Base-by-base conservation (phyloP, 2,113 vertebrate species). In the Elephantulus edwardii region DNA sequence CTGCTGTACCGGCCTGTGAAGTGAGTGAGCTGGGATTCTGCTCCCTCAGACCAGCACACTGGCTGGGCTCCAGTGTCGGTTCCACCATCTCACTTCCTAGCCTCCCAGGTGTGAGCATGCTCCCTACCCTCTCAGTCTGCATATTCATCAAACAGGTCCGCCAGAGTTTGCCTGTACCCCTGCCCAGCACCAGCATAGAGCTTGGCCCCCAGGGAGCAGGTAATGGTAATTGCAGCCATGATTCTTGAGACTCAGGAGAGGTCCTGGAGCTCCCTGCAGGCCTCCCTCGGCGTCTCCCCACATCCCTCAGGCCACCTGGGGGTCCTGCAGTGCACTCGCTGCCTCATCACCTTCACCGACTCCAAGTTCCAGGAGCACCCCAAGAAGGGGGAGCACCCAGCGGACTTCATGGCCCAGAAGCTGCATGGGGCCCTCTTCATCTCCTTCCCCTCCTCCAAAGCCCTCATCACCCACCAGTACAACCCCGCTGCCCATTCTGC, bases 371-470 rank as follows among this genome's bases (percentile, higher is more conserved):
- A 95, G 91, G 95, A 94, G 60, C 91, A 78, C 42, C 96, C 93
- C 62, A 92, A 94, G 95, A 96, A 95, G 93, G 72, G 88, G 74
- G 93, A 97, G 40, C 95, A 95, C 91, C 92, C 91, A 0, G 93
- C 83, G n/a, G 95, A 96, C 72, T 96, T 95, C 72, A 72, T 93
- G 76, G 94, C 95, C 54, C 92, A 92, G 91, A 96, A 95, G 83
- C 70, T 95, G 58, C 88, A 79, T 40, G 94, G 91, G 33, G 75
- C 80, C 13, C 93, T 96, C 52, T 96, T 96, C 88, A 60, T 96
- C 16, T 98, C 98, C 56, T 98, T 98, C 81, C 98, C 98, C 78
- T 98, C 98, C 72, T 98, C 98, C 0, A 98, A 98, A 24, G 98
- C 98, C 2, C 97, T 98, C 72, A 98, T 98, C 89, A 96, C 98